A percentile compares a stretch with the other conserved stretches of the same genome.
Conservation (phyloP, 2,797 vertebrate species). For the Squalus acanthias region DNA sequence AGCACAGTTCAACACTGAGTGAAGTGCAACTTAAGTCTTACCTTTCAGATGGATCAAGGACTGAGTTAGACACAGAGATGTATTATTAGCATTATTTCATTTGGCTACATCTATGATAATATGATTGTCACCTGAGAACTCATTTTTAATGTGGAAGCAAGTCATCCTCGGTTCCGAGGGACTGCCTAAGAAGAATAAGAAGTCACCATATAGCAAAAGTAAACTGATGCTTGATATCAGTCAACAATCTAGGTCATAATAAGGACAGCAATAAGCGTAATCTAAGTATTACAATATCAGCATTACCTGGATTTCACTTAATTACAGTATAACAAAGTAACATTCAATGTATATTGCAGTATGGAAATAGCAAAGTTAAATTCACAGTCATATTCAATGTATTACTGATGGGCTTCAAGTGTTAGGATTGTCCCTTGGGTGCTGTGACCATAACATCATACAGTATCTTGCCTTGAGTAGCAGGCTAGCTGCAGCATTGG, state of each 20-base stretch:
- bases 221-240: not conserved
- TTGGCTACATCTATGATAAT: not conserved
- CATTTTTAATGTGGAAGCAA: too few relatives aligned
- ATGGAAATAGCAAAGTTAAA: not conserved
- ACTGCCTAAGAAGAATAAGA: too few relatives aligned
- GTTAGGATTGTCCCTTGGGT: not conserved
- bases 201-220: not conserved
- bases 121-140: not conserved
- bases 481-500: not conserved
- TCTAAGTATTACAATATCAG: not conserved
- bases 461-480: not conserved
- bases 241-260: not conserved
- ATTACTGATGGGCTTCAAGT: not conserved
- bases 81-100: not conserved
- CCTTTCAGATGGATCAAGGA: not conserved
- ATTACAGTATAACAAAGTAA: not conserved
- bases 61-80: not conserved
- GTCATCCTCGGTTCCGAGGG: too few relatives aligned
- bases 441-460: not conserved
- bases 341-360: not conserved
- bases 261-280: not conserved
- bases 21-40: not conserved
- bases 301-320: not conserved
- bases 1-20: not conserved
- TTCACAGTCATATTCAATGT: not conserved